Conservation (phyloP, 2,888 invertebrate genomes). For the Drosophila pseudotalamancana region DNA sequence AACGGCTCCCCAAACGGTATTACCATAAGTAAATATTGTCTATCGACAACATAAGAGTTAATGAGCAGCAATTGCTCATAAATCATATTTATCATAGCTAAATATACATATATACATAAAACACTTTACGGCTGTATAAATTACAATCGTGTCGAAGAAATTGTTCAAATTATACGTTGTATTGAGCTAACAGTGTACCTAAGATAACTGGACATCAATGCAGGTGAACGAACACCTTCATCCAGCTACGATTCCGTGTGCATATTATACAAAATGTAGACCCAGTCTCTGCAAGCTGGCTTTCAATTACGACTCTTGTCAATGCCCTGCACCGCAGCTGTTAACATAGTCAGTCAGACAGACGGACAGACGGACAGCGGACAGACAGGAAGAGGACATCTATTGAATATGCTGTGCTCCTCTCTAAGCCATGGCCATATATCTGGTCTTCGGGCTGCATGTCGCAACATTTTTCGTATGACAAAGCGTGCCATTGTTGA, state of each 20-base stretch:
- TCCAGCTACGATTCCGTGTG: constrained; percentile 19
- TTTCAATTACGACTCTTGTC: constrained; percentile 64
- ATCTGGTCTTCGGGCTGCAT: constrained; percentile 22
- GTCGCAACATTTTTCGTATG: constrained; percentile 48
- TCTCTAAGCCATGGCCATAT: neutral
- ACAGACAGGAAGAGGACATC: constrained; percentile 21
- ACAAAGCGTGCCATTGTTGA: constrained; percentile 67
- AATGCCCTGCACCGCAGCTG: constrained; percentile 31
- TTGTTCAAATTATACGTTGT: constrained; percentile 54
- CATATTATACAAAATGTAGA: constrained; percentile 47
- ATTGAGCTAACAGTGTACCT: constrained; percentile 45
- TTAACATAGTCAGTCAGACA: constrained; percentile 17
- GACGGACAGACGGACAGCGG: neutral
- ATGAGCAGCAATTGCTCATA: constrained; percentile 27
- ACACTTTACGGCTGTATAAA: constrained; percentile 3
- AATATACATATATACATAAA: too few relatives aligned
- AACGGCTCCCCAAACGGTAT: constrained; percentile 16
- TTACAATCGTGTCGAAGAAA: constrained; percentile 5
- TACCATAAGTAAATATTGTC: constrained; percentile 36
- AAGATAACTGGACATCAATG: constrained; percentile 21
- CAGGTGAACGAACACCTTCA: constrained; percentile 43
- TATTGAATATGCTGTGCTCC: constrained; percentile 37
- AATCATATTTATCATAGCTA: constrained; percentile 18
- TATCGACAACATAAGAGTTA: constrained; percentile 32
- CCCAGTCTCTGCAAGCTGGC: constrained; percentile 32